Evolutionary conservation across 2,113 vertebrate species (phyloP), one percentile per base, ranked within the genome.

Genomic region (Nesogale talazaci): DNA sequence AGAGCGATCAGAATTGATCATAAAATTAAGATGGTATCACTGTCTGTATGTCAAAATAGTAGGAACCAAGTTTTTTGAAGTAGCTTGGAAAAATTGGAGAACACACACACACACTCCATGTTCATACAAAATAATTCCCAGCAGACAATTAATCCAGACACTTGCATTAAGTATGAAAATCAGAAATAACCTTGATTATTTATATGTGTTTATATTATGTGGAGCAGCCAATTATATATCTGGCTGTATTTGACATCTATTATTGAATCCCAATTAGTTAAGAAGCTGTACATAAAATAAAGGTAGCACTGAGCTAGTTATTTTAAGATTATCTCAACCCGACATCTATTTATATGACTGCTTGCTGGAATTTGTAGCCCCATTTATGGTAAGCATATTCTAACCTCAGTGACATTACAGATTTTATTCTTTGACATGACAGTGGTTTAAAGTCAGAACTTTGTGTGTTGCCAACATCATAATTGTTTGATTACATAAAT

Each of bases 1-100:
- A 42, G 95, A 93, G 36, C 92, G 46, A 52, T 93, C 46, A 88
- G 88, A 79, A 89, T 95, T 65, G 15, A 70, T 94, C 89, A n/a
- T 14, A 69, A 40, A 94, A 81, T 92, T 90, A 29, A 38, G 9
- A 7, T 94, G 34, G 31, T 82, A 59, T 96, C 96, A 20, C 95
- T 94, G 96, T 93, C 81, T 88, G 10, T 83, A 90, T 46, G 42
- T 89, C 79, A 92, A 95, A 20, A 0, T 92, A 70, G 86, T 85
- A 46, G 5, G 8, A 40, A 90, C 1, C 86, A 25, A 61, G 75
- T 78, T 75, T 25, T 95, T 86, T 78, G 80, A 86, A 91, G 27
- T 76, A 77, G 27, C 42, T 92, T 84, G 91, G 89, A 70, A 92
- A 87, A 83, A 81, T 80, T 88, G 86, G 56, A 92, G 56, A 72